phyloP scores from a whole-genome alignment of 1,140 invertebrate genomes.

The Cyphomyrmex costatus region DNA sequence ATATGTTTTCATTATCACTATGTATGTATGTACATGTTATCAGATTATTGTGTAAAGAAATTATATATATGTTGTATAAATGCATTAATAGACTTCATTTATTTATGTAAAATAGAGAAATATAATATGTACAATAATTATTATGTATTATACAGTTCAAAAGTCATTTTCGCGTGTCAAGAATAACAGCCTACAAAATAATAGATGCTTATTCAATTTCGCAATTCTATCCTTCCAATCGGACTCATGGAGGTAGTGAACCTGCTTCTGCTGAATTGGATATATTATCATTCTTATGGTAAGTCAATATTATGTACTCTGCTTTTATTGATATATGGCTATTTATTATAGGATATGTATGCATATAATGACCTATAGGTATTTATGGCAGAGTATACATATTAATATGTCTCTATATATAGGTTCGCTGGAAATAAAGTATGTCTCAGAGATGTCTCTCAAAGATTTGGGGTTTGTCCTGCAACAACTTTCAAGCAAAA shows the following conservation, averaged over 20 bases:
- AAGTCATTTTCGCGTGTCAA: slow-evolving; percentile 18
- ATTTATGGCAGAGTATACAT: too few relatives aligned
- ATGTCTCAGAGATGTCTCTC: slow-evolving; percentile 16
- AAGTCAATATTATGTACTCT: too few relatives aligned
- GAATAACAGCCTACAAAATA: slow-evolving; percentile 25
- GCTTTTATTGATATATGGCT: too few relatives aligned
- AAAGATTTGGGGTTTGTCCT: slow-evolving; percentile 29
- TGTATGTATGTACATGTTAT: too few relatives aligned
- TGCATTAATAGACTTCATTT: too few relatives aligned
- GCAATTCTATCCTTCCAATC: slow-evolving; percentile 1
- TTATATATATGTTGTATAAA: too few relatives aligned
- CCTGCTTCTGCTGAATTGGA: slow-evolving; percentile 1
- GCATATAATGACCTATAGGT: too few relatives aligned
- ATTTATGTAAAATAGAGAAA: too few relatives aligned
- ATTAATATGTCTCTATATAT: neutral
- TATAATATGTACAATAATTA: too few relatives aligned
- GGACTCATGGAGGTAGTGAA: slow-evolving; percentile 15
- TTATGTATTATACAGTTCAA: slow-evolving; percentile 13
- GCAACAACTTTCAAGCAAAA: slow-evolving; percentile 20
- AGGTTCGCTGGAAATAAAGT: slow-evolving; percentile 34
- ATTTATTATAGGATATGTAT: neutral
- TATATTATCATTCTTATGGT: slow-evolving; percentile 13
- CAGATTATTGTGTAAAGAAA: too few relatives aligned
- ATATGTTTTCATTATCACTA: too few relatives aligned
- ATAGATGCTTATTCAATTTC: neutral